Conservation (phyloP, 2,888 invertebrate genomes). For the Drosophila falleni region DNA sequence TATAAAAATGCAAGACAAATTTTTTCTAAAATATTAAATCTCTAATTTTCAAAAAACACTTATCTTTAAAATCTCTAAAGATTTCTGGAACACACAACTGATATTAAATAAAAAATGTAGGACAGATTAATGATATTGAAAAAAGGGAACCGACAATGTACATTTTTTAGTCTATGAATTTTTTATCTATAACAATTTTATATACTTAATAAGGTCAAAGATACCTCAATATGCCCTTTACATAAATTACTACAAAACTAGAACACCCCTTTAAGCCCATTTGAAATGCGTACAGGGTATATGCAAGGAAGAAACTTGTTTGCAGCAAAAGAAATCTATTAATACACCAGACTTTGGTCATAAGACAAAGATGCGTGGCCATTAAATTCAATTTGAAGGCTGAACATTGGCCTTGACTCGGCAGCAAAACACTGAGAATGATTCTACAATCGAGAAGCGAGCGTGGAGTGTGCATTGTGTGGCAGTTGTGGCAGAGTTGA, state of each 20-base stretch:
- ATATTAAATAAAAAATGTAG: too few relatives aligned
- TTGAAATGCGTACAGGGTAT: constrained; percentile 5
- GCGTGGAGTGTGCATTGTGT: not conserved
- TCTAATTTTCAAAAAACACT: too few relatives aligned
- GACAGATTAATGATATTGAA: too few relatives aligned
- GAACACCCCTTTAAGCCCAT: not conserved
- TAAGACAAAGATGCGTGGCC: constrained; percentile 76
- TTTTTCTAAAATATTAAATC: too few relatives aligned
- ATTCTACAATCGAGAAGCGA: constrained; percentile 13
- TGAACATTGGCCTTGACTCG: constrained; percentile 76
- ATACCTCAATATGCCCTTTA: not conserved
- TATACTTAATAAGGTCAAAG: not conserved
- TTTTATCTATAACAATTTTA: not conserved
- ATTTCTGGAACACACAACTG: too few relatives aligned
- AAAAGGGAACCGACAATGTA: too few relatives aligned
- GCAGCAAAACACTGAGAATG: constrained; percentile 9
- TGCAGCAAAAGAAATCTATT: constrained; percentile 69
- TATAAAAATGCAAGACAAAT: too few relatives aligned
- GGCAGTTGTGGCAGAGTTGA: constrained; percentile 1
- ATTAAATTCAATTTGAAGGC: constrained; percentile 82
- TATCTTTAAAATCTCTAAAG: too few relatives aligned
- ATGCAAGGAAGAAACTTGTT: constrained; percentile 65
- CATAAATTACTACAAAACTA: not conserved
- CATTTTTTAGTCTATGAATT: not conserved
- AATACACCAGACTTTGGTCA: constrained; percentile 76